phyloP scores from a whole-genome alignment of 2,888 invertebrate genomes.

The Scotopteryx bipunctaria region DNA sequence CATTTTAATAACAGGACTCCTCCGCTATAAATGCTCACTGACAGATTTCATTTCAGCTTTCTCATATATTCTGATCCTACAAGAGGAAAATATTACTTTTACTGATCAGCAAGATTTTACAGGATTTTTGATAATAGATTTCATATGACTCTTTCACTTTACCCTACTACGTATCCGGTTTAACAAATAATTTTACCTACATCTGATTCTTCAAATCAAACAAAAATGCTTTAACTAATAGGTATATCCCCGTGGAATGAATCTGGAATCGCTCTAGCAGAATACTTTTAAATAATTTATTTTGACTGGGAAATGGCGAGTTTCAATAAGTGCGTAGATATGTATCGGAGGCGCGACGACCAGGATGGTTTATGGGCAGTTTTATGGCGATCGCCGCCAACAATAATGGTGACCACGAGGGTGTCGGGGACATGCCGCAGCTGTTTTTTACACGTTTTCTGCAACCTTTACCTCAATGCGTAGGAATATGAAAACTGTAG shows the following conservation, averaged over 20 bases:
- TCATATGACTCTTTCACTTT: too few species aligned
- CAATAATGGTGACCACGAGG: conserved; percentile 75
- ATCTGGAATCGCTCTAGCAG: conserved; percentile 11
- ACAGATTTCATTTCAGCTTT: conserved; percentile 75
- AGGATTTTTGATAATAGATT: too few species aligned
- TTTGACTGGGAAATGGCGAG: conserved; percentile 49
- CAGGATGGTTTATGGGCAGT: conserved; percentile 72
- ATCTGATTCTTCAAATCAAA: too few species aligned
- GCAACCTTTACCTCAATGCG: conserved; percentile 64
- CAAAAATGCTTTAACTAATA: too few species aligned
- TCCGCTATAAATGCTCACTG: conserved; percentile 75
- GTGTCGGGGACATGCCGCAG: conserved; percentile 76
- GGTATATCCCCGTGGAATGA: too few species aligned
- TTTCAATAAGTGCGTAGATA: conserved; percentile 66
- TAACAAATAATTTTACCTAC: too few species aligned
- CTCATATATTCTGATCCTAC: conserved; percentile 70
- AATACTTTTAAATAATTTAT: conserved; percentile 41
- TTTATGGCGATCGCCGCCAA: conserved; percentile 64
- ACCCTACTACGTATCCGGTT: too few species aligned
- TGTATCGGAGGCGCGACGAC: conserved; percentile 50
- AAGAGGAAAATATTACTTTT: conserved; percentile 54
- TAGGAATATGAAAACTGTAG: conserved; percentile 47
- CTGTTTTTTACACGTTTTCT: conserved; percentile 85
- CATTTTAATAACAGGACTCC: conserved; percentile 80
- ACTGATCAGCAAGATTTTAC: conserved; percentile 8